Conservation (phyloP, 1,140 invertebrate species). For the Saccostrea cuccullata region DNA sequence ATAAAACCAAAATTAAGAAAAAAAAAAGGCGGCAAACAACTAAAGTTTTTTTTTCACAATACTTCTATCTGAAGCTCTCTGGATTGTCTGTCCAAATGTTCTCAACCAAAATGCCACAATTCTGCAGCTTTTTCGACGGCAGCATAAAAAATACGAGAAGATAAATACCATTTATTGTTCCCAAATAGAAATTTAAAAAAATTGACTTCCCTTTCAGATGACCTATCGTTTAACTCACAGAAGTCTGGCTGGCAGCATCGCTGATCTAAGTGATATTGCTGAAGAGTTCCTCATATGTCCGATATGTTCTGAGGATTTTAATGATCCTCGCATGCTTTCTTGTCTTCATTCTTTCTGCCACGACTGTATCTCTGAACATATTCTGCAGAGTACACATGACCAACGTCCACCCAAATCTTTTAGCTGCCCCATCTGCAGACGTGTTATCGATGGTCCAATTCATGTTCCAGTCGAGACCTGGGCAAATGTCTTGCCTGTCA, state of each 20-base stretch:
- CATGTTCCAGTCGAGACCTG: slow-evolving; percentile 49
- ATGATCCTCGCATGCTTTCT: slow-evolving; percentile 66
- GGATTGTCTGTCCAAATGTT: too few species aligned
- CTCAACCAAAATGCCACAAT: too few species aligned
- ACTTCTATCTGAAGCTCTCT: too few species aligned
- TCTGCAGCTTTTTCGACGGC: too few species aligned
- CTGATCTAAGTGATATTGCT: slow-evolving; percentile 46
- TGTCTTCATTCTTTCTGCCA: slow-evolving; percentile 76
- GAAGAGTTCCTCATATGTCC: slow-evolving; percentile 69
- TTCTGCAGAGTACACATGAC: slow-evolving; percentile 81
- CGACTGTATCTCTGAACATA: slow-evolving; percentile 82
- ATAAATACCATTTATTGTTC: too few species aligned
- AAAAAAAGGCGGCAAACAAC: too few species aligned
- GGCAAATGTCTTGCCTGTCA: slow-evolving; percentile 60
- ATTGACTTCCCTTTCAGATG: not conserved
- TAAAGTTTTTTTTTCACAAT: too few species aligned
- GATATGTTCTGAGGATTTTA: slow-evolving; percentile 69
- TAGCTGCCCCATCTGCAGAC: slow-evolving; percentile 61
- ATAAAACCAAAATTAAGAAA: too few species aligned
- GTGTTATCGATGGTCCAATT: slow-evolving; percentile 53
- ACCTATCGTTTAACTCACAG: slow-evolving; percentile 5
- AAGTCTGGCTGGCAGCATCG: slow-evolving; percentile 40
- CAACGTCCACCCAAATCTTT: slow-evolving; percentile 53
- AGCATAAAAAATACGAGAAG: too few species aligned
- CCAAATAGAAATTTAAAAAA: too few species aligned